These are phyloP conservation scores for Chaetorhynchus papuensis DNA, from an alignment of 2,113 vertebrate species.

Conservation along the genomic window DNA sequence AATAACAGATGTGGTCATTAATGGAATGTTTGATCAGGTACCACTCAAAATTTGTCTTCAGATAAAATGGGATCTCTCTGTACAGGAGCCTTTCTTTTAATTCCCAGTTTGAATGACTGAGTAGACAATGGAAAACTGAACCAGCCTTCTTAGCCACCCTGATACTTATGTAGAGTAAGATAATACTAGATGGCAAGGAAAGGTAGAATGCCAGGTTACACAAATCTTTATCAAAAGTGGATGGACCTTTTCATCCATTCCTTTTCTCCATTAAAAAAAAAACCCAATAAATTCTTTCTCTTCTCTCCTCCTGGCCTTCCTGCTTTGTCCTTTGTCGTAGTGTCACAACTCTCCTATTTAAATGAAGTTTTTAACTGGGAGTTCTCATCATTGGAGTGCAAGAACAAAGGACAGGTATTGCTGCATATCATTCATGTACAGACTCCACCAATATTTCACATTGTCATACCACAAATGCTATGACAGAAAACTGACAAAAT, in stretches of 20 bases:
- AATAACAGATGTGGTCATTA: slow-evolving; percentile 13
- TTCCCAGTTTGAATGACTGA: background rate
- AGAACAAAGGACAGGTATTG: background rate
- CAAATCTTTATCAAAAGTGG: background rate
- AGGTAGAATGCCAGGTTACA: background rate
- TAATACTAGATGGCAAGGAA: background rate
- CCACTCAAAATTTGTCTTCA: background rate
- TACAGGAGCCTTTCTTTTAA: background rate
- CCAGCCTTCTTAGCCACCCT: background rate
- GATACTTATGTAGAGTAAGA: background rate
- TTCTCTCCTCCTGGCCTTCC: background rate
- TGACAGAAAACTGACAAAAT: background rate
- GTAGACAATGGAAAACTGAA: background rate
- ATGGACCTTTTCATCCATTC: background rate
- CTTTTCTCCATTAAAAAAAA: background rate
- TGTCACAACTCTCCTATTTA: background rate
- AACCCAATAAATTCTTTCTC: background rate
- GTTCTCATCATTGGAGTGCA: background rate
- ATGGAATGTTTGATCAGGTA: background rate
- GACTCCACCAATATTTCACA: background rate
- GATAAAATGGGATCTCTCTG: background rate
- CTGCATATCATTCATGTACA: background rate
- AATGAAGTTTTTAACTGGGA: background rate
- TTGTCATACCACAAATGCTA: background rate
- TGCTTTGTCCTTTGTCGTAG: background rate